These are phyloP conservation scores for Empis livida DNA, from an alignment of 2,888 invertebrate genomes.

Conservation along the genomic window DNA sequence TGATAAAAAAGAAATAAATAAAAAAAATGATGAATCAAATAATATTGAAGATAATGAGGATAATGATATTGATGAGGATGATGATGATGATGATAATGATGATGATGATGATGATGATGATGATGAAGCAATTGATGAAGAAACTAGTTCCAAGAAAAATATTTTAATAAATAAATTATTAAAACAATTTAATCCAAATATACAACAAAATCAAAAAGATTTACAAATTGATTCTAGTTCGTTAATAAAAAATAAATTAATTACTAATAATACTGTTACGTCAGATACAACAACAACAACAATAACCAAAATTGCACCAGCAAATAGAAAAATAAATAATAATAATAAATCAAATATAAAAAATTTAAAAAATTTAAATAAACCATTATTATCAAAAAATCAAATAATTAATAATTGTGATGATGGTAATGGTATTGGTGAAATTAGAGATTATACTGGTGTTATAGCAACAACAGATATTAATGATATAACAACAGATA, in stretches of 20 bases:
- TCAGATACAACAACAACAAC: conserved; percentile 8
- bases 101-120: conserved; percentile 8
- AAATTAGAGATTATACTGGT: neutral
- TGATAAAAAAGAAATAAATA: conserved; percentile 1
- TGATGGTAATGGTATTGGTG: too few species aligned
- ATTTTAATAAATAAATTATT: conserved; percentile 9
- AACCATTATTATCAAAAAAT: too few species aligned
- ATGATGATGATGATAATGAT: neutral
- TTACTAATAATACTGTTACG: neutral
- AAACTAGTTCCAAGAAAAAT: conserved; percentile 10
- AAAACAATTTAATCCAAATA: conserved; percentile 5
- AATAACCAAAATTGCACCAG: conserved; percentile 9
- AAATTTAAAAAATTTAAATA: too few species aligned
- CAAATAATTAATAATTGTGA: too few species aligned
- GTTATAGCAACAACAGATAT: conserved; percentile 8
- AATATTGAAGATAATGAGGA: neutral
- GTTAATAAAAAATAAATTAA: too few species aligned
- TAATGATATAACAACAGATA: conserved; percentile 8
- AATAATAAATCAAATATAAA: too few species aligned
- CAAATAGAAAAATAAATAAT: too few species aligned
- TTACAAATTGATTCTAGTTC: too few species aligned
- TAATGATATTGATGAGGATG: neutral
- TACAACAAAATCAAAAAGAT: conserved; percentile 3
- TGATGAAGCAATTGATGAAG: conserved; percentile 10
- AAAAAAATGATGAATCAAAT: neutral